Evolutionary conservation across 2,888 invertebrate species (phyloP).

Genomic region (Linnaemya tessellans): DNA sequence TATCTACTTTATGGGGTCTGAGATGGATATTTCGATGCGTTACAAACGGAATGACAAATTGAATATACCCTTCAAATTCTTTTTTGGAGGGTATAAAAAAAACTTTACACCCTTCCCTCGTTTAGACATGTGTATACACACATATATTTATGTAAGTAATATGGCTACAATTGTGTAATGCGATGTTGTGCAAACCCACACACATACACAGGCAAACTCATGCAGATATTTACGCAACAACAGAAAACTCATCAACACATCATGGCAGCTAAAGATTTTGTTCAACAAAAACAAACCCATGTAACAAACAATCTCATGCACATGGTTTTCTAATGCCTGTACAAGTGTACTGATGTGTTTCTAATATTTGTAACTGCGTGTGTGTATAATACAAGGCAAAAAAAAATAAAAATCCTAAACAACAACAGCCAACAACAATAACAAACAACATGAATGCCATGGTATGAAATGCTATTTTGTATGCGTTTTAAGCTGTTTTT

Average conservation of each 20-base stretch:
- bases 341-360: conserved; percentile 19
- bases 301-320: background rate
- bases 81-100: too few relatives aligned
- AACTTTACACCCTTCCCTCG: background rate
- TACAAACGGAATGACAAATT: too few relatives aligned
- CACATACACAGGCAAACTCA: background rate
- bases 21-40: too few relatives aligned
- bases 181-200: conserved; percentile 15
- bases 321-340: conserved; percentile 24
- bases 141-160: conserved; percentile 3
- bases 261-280: conserved; percentile 37
- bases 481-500: conserved; percentile 49
- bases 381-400: conserved; percentile 23
- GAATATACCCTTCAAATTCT: too few relatives aligned
- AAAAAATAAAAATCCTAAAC: background rate
- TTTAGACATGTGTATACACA: background rate
- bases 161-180: conserved; percentile 29
- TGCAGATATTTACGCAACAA: conserved; percentile 3
- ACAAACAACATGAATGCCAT: background rate
- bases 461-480: conserved; percentile 32
- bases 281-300: conserved; percentile 8
- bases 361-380: background rate
- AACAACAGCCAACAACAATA: conserved; percentile 7
- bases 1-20: too few relatives aligned
- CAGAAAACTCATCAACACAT: conserved; percentile 42